Percentiles rank a stretch among this genome's conserved stretches.
Conservation (phyloP, 1,140 invertebrate genomes). For the Sitodiplosis mosellana region DNA sequence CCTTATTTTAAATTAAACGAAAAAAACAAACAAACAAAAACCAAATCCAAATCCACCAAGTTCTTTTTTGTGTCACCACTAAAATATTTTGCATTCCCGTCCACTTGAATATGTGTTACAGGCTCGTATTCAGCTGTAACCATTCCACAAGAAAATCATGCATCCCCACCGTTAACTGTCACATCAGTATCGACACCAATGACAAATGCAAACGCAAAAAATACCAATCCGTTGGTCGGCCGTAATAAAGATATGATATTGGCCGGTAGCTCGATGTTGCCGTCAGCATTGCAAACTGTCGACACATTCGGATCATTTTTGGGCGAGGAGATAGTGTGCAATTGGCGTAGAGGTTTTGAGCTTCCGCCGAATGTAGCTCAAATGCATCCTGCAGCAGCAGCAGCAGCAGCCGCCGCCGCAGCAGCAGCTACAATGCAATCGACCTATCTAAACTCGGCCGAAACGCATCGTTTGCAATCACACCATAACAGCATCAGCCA, state of each 20-base stretch:
- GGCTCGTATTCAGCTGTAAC: not conserved
- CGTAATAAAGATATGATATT: not conserved
- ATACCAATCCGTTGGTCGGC: not conserved
- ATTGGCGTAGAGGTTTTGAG: constrained; percentile 54
- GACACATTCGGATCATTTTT: constrained; percentile 49
- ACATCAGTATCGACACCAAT: constrained; percentile 1
- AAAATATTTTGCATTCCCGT: not conserved
- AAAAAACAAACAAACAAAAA: too few relatives aligned
- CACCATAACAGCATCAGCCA: constrained; percentile 10
- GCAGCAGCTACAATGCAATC: constrained; percentile 4
- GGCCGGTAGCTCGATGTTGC: constrained; percentile 15
- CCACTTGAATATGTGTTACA: not conserved
- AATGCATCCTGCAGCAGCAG: constrained; percentile 10
- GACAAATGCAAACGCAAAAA: not conserved
- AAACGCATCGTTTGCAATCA: constrained; percentile 25
- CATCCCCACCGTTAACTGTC: not conserved
- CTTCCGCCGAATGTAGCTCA: constrained; percentile 29
- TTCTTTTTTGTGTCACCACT: too few relatives aligned
- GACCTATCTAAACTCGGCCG: not conserved
- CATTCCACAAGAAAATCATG: not conserved
- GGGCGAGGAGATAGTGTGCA: constrained; percentile 58
- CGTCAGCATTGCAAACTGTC: constrained; percentile 40
- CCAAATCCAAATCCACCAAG: too few relatives aligned
- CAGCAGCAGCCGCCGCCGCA: constrained; percentile 14
- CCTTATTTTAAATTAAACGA: too few relatives aligned